These are phyloP conservation scores for Zosterops japonicus DNA, from an alignment of 2,113 vertebrate species.

Conservation along the genomic window DNA sequence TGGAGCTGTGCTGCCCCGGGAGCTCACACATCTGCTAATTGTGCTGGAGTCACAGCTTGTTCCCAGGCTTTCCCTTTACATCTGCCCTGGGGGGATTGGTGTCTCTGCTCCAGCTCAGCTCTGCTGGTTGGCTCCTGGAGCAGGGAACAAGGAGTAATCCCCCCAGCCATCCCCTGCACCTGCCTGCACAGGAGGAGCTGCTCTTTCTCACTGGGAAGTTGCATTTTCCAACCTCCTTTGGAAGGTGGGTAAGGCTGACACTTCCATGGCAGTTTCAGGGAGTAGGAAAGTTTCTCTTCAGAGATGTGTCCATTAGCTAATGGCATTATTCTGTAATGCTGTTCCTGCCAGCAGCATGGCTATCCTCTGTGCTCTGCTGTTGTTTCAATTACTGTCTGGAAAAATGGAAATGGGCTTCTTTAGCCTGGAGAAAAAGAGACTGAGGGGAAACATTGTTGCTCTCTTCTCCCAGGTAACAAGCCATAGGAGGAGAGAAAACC, in stretches of 20 bases:
- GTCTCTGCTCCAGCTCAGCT: neutral
- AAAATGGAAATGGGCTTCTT: neutral
- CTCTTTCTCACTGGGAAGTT: neutral
- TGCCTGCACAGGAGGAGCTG: neutral
- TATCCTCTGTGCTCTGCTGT: neutral
- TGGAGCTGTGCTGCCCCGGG: neutral
- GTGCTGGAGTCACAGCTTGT: neutral
- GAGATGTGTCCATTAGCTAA: neutral
- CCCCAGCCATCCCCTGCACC: neutral
- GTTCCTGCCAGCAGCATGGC: neutral
- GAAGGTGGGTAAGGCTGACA: neutral
- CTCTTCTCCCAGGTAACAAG: neutral
- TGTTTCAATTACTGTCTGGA: neutral
- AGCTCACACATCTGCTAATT: neutral
- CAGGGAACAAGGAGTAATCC: neutral
- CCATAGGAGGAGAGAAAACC: rapidly evolving
- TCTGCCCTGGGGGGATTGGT: neutral
- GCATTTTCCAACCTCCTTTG: neutral
- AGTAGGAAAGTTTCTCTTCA: neutral
- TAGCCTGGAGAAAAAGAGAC: neutral
- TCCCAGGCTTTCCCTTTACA: neutral
- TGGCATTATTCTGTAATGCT: neutral
- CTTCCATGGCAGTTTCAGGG: neutral
- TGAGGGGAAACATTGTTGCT: neutral
- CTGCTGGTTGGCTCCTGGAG: neutral